Base-by-base conservation (phyloP, 1,140 invertebrate species). In the Drosophila funebris region DNA sequence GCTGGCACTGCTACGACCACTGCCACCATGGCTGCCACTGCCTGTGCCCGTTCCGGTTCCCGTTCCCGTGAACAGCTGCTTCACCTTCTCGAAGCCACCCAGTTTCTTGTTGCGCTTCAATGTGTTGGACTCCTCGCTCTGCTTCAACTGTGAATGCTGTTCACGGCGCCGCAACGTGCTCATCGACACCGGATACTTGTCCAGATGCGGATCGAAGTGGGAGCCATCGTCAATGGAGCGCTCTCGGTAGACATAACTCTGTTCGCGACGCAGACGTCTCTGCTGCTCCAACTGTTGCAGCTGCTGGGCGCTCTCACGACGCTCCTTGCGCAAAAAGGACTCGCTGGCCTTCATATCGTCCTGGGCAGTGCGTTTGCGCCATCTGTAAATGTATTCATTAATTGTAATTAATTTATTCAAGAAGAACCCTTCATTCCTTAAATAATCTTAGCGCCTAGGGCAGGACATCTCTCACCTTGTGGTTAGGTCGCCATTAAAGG, bases 21-120 rank as follows among this genome's bases (percentile, higher is more conserved):
- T 89, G 27, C 75, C 76, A 0, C 82, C 85, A 14, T 82, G 43
- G 9, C 76, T 75, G 27, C 71, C 66, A 2, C 50, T 73, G 16
- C 64, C 66, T 1, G 52, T 46, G n/a, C 61, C 71, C 5, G 8
- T 7, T 4, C 33, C 33, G 0, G 11, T 13, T 11, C 53, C 50
- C 7, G 53, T 52, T 2, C 90, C 87, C 5, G 79, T 91, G n/a
- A 92, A 90, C 53, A 92, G 68, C 56, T 91, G 84, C 29, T 91
- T 92, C 74, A 95, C 94, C 92, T 95, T 95, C 90, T 95, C 94
- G 66, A 95, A 93, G 88, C 94, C 93, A 82, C 94, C 94, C 79
- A 94, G 91, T 78, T 95, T 95, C 79, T 90, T 90, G 54, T 75
- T 90, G n/a, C 89, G 82, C 54, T 91, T 91, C 36, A 90, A 36